Base-by-base conservation (phyloP, 64 coral and sea anemone species). In the Dendrophyllia cribrosa region DNA sequence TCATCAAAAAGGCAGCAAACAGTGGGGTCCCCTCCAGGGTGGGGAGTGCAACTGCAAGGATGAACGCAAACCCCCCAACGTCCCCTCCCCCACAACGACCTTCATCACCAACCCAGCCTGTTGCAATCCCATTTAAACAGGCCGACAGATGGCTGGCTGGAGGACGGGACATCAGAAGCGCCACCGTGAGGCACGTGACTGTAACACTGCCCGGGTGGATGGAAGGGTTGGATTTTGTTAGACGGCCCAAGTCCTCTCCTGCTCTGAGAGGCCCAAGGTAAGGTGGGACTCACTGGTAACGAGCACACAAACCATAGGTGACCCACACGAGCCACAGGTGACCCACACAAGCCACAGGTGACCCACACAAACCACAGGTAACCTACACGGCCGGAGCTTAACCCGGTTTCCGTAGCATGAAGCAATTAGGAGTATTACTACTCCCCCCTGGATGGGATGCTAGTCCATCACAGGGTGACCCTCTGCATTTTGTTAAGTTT, bases 211-310 rank as follows among this genome's bases (percentile, higher is more conserved):
- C 95, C 0, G 95, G 95, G 2, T 97, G 95, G 95, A 97, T 97
- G 95, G 92, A 97, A 61, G 95, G 83, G 5, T 59, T 97, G 50
- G 82, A 88, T 9, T 64, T 15, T 21, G 51, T 23, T 56, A 70
- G 95, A 23, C 76, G 95, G 83, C 95, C 95, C 22, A 93, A 94
- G 66, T 97, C 95, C 26, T 97, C 88, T 12, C 92, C 95, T 58
- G 74, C 7, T 24, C 5, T 74, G 3, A 87, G 88, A 71, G 62
- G 85, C 21, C 70, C 73, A 19, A 86, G 52, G 75, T 74, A 74
- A 67, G 15, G 70, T 14, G 48, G 9, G 0, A 45, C n/a, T n/a
- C n/a, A n/a, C 20, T 14, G 46, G 14, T 8, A 5, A 72, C 7
- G 25, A 72, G 13, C 43, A 72, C 61, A 64, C 4, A 4, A 64